Evolutionary conservation across 1,140 invertebrate species (phyloP), one percentile per base, ranked within the genome.

Genomic region (Apis laboriosa): DNA sequence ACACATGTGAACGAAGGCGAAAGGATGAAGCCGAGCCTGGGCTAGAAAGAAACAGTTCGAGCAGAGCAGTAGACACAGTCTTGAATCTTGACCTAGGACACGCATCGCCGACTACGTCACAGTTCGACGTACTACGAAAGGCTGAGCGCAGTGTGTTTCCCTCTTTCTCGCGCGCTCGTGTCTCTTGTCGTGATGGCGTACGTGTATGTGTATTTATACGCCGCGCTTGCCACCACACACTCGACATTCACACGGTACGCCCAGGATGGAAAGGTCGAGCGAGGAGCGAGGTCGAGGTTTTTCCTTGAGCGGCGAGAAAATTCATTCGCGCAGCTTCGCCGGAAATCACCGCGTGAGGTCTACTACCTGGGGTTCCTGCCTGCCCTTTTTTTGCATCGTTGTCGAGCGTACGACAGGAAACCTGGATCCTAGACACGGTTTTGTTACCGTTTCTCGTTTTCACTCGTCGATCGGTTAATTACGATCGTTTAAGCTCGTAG

Each of bases 81-180:
- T 89, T 91, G 91, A 93, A 89, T 93, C 93, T 92, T 93, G 93
- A 93, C 93, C 93, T 93, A 93, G 93, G 93, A 91, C 90, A 93
- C 93, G 92, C 93, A 92, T 86, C 85, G 90, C 75, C 89, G 90
- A 86, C 84, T 91, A 90, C 92, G 91, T 92, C 92, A 92, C 91
- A 90, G 90, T 90, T 90, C 89, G 91, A 90, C 88, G 88, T 91
- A 85, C 90, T 88, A 77, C 86, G 85, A 86, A 89, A 79, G 85
- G 8, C 73, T 61, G 70, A 74, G 15, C 72, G 21, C 53, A 49
- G 8, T 49, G 43, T 58, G 34, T 68, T 4, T 61, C 67, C n/a
- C 72, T 66, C 60, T 77, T 15, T 74, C 60, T 58, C 67, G 51
- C 11, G 66, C 51, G 82, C 49, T 77, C 55, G 17, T 8, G 24